These are phyloP conservation scores for Leptonema lineaticorne DNA, from an alignment of 1,140 invertebrate species.

Conservation along the genomic window DNA sequence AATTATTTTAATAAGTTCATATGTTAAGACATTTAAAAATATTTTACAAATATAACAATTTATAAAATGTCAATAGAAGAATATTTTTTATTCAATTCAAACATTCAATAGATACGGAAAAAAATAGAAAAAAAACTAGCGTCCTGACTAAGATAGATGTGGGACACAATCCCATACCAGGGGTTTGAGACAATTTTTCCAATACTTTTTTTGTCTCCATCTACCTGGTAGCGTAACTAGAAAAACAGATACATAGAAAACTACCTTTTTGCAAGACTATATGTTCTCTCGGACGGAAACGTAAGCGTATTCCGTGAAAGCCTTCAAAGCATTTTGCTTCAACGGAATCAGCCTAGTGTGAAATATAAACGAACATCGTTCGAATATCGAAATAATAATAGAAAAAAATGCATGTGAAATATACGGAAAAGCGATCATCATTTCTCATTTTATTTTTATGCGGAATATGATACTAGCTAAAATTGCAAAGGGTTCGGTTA, in stretches of 20 bases:
- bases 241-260: constrained; percentile 4
- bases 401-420: too few species aligned
- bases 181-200: constrained; percentile 3
- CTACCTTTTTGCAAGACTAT: constrained; percentile 1
- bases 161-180: neutral
- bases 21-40: too few species aligned
- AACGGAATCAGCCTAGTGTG: neutral
- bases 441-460: too few species aligned
- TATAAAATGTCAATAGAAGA: too few species aligned
- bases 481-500: too few species aligned
- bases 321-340: neutral
- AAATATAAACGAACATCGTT: constrained; percentile 13
- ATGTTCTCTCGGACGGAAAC: constrained; percentile 12
- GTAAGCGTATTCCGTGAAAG: constrained; percentile 12
- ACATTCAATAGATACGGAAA: neutral
- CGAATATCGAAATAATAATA: neutral
- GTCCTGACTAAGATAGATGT: constrained; percentile 14
- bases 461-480: too few species aligned
- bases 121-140: neutral
- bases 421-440: too few species aligned
- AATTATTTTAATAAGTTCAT: too few species aligned
- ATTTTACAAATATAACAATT: too few species aligned
- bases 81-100: too few species aligned
- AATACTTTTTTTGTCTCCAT: constrained; percentile 2
- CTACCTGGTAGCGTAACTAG: constrained; percentile 1